Base-by-base conservation (phyloP, 1,140 invertebrate species). In the Gonatopus flavifemur region DNA sequence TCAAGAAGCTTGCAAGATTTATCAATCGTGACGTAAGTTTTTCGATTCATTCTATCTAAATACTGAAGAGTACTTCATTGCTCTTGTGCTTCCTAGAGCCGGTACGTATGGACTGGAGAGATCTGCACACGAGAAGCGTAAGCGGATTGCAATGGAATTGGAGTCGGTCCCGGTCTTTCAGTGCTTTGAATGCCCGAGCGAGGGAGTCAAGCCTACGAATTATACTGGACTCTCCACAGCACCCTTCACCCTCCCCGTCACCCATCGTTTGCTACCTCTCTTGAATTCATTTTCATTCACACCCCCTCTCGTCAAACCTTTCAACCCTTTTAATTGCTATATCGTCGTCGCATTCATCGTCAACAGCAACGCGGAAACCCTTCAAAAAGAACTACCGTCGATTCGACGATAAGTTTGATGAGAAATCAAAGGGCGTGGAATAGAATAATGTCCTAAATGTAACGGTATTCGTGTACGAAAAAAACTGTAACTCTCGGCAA, bases 121-220 rank as follows among this genome's bases (percentile, higher is more conserved):
- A 16, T 62, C 40, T 13, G 13, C 37, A 44, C 45, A 52, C 45
- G 48, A 46, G 52, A 56, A n/a, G 46, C 54, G 51, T 69, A 69
- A 70, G 64, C 66, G 62, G 66, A 69, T 70, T 70, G 64, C 61
- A 47, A 66, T 55, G 64, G 64, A 70, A 69, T 70, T 70, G 66
- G 56, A 70, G 64, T 63, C 51, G 56, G 49, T 43, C 50, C 38
- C 39, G 33, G n/a, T n/a, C n/a, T n/a, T 20, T 61, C 56, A 59
- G 64, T 65, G 62, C 62, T 68, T 70, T 62, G 64, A 63, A 53
- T 48, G 49, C 48, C 41, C 36, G 30, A 52, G 45, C 28, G 32
- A 53, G 47, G 50, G 54, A 49, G 40, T 35, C 42, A 52, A 40
- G 62, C 59, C 62, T 66, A 66, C 54, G 49, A 59, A 46, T 52